Evolutionary conservation across 2,113 vertebrate genomes (phyloP), one percentile per base, ranked within the genome.

Genomic region (Nothoprocta perdicaria): DNA sequence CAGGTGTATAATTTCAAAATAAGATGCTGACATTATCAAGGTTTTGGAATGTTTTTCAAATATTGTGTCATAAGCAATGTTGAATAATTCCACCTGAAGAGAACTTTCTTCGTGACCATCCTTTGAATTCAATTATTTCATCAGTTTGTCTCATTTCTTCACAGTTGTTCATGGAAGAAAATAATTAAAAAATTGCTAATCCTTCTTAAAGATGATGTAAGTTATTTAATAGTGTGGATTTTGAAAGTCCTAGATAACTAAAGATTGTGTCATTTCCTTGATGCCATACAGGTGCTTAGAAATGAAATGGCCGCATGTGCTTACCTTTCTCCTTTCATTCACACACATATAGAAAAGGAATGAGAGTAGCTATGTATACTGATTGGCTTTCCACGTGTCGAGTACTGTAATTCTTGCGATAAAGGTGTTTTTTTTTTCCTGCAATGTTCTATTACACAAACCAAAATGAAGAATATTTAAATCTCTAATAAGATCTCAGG

Each of bases 161-260:
- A 82, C 60, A 16, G 5, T 66, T 66, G 6, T 84, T 80, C 76
- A 6, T 48, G 53, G 75, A 87, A 80, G 63, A 93, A 91, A 92
- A 63, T 31, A 17, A 5, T 80, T 23, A 40, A 48, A 40, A 41
- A 74, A 76, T 87, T 82, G 19, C 62, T 84, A 84, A 57, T 38
- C 27, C 83, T 29, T 55, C 60, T 85, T 85, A 77, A 83, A 58
- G 78, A 65, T 82, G 26, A 84, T 55, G 21, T 57, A 89, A 84
- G 27, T 89, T 90, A 85, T 46, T 89, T 84, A 87, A 90, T 71
- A 88, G 57, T 3, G 4, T 60, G 57, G 22, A 86, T 89, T 94
- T 93, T 80, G 24, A 78, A 80, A 75, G 52, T 82, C 40, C 41
- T 83, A 57, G 84, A 80, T 82, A 90, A 77, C 19, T 14, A 57